These are phyloP conservation scores for Bursaphelenchus mucronatus DNA, from an alignment of 1,140 invertebrate genomes.

Conservation along the genomic window DNA sequence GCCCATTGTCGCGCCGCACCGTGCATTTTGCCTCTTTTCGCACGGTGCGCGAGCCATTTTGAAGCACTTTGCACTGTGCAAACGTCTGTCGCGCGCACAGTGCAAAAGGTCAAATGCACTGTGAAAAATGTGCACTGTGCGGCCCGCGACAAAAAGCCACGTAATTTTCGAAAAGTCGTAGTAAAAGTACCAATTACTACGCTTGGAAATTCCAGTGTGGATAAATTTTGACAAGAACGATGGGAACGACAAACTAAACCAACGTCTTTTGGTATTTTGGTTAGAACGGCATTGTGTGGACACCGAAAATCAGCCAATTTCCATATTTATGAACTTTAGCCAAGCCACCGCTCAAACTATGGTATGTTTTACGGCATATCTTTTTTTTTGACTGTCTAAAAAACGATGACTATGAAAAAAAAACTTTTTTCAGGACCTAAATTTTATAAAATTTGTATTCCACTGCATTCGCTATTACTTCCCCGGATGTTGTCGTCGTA, in stretches of 20 bases:
- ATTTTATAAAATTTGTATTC: slow-evolving; percentile 16
- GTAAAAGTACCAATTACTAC: background rate
- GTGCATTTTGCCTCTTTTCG: background rate
- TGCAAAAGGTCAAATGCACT: no score
- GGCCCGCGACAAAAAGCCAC: no score
- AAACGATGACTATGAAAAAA: no score
- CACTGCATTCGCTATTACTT: slow-evolving; percentile 9
- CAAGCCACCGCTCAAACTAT: background rate
- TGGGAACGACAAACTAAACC: background rate
- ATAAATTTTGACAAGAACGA: slow-evolving; percentile 7
- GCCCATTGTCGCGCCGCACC: no score
- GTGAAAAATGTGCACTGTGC: no score
- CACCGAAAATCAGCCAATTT: slow-evolving; percentile 16
- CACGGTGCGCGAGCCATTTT: no score
- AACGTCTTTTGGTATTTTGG: slow-evolving; percentile 16
- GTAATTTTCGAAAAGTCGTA: slow-evolving; percentile 1
- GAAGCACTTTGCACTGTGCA: no score
- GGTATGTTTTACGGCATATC: background rate
- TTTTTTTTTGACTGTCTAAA: no score
- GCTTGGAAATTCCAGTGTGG: slow-evolving; percentile 7
- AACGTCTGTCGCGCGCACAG: no score
- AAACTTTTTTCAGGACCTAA: background rate
- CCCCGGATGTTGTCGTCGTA: background rate
- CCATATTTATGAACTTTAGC: slow-evolving; percentile 16
- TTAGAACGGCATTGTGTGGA: slow-evolving; percentile 5